Conservation (phyloP, 2,888 invertebrate genomes). For the Drosophila tanythrix region DNA sequence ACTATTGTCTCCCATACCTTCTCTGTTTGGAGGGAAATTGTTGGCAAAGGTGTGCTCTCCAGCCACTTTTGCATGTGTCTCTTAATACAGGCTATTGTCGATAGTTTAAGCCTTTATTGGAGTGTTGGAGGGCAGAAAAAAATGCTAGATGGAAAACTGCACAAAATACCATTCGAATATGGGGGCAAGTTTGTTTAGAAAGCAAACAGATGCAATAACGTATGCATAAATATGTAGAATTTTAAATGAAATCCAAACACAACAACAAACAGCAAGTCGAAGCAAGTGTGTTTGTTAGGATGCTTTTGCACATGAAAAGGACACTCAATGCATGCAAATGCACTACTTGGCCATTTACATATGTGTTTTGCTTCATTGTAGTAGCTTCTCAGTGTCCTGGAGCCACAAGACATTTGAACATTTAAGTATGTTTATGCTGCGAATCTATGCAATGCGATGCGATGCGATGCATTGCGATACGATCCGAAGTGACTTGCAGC, state of each 20-base stretch:
- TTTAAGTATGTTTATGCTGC: constrained; percentile 71
- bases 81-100: constrained; percentile 28
- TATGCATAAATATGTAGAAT: constrained; percentile 74
- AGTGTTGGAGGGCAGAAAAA: constrained; percentile 41
- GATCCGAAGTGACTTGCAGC: constrained; percentile 66
- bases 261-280: constrained; percentile 4
- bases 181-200: constrained; percentile 46
- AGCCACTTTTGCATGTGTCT: constrained; percentile 18
- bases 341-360: constrained; percentile 32
- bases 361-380: constrained; percentile 27
- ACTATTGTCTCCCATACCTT: constrained; percentile 3
- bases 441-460: constrained; percentile 55
- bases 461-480: constrained; percentile 35
- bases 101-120: constrained; percentile 36
- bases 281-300: constrained; percentile 20
- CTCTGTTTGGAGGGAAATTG: background rate
- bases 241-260: constrained; percentile 75
- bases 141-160: constrained; percentile 40
- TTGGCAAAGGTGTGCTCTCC: constrained; percentile 11
- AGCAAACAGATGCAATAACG: constrained; percentile 48
- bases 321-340: constrained; percentile 72
- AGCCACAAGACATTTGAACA: constrained; percentile 70
- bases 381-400: constrained; percentile 27
- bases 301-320: constrained; percentile 33
- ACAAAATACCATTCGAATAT: constrained; percentile 37